phyloP scores from a whole-genome alignment of 2,888 invertebrate genomes.

The Nomada hirtipes region DNA sequence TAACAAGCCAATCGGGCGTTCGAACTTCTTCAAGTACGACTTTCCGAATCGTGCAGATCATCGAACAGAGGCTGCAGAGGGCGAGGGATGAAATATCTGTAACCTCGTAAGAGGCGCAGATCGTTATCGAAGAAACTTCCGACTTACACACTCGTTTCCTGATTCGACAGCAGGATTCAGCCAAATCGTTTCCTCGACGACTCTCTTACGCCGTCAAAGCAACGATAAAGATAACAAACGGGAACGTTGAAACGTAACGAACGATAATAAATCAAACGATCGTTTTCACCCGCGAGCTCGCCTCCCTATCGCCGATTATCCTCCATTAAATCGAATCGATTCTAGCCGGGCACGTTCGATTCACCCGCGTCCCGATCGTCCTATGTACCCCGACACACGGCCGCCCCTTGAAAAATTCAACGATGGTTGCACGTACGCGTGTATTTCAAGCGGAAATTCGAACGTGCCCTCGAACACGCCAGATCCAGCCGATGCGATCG shows the following conservation, averaged over 20 bases:
- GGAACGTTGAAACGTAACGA: slow-evolving; percentile 45
- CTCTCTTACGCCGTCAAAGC: not conserved
- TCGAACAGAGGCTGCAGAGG: not conserved
- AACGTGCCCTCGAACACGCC: slow-evolving; percentile 29
- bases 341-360: slow-evolving; percentile 38
- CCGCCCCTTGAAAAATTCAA: slow-evolving; percentile 61
- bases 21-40: not conserved
- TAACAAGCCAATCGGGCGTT: too few species aligned
- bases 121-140: not conserved
- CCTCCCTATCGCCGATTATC: slow-evolving; percentile 46
- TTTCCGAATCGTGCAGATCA: slow-evolving; percentile 6
- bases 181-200: slow-evolving; percentile 15
- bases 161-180: slow-evolving; percentile 21
- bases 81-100: slow-evolving; percentile 3
- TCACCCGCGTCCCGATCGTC: slow-evolving; percentile 5
- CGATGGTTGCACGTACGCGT: slow-evolving; percentile 45
- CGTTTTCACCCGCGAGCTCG: slow-evolving; percentile 26
- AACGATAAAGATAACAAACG: slow-evolving; percentile 52
- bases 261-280: slow-evolving; percentile 53
- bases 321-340: slow-evolving; percentile 54
- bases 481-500: slow-evolving; percentile 40
- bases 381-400: not conserved
- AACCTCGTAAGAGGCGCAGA: not conserved
- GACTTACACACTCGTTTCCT: slow-evolving; percentile 23
- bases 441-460: slow-evolving; percentile 61